phyloP scores from a whole-genome alignment of 2,797 vertebrate species.

The Lacerta bilineata region DNA sequence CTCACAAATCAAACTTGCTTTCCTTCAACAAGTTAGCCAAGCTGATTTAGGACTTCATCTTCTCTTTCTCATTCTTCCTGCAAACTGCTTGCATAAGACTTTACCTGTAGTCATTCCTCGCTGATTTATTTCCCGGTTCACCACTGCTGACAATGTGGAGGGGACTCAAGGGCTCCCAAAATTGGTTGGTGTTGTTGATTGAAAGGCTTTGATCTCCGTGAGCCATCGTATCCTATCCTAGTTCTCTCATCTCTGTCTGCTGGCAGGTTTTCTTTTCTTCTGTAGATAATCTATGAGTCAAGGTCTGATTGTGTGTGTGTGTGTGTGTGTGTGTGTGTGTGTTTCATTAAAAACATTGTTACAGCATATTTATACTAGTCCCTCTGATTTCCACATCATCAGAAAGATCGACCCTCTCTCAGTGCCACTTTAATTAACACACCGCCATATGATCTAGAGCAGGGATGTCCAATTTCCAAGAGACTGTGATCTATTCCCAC shows the following conservation, averaged over 20 bases:
- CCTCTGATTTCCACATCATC: not conserved
- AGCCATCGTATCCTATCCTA: not conserved
- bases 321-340: not conserved
- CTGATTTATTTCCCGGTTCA: constrained; percentile 48
- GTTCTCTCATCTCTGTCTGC: not conserved
- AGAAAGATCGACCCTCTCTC: not conserved
- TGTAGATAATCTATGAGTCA: not conserved
- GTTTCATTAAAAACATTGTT: not conserved
- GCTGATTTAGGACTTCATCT: constrained; percentile 35
- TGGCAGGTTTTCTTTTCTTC: not conserved
- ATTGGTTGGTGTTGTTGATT: constrained; percentile 25
- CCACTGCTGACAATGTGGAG: not conserved
- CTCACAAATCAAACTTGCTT: constrained; percentile 46
- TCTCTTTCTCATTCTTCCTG: constrained; percentile 10
- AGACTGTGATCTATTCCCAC: too few relatives aligned
- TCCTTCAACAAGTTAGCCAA: constrained; percentile 18
- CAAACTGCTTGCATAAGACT: constrained; percentile 22
- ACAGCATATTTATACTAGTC: not conserved
- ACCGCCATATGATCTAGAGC: not conserved
- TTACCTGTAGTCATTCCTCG: constrained; percentile 21
- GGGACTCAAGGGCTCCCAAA: constrained; percentile 27
- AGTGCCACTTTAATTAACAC: not conserved
- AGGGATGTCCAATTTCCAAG: too few relatives aligned
- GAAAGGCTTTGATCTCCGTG: constrained; percentile 12
- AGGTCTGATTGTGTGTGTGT: not conserved